Evolutionary conservation across 2,888 invertebrate species (phyloP), one percentile per base, ranked within the genome.

Genomic region (Cephus rjabovi): DNA sequence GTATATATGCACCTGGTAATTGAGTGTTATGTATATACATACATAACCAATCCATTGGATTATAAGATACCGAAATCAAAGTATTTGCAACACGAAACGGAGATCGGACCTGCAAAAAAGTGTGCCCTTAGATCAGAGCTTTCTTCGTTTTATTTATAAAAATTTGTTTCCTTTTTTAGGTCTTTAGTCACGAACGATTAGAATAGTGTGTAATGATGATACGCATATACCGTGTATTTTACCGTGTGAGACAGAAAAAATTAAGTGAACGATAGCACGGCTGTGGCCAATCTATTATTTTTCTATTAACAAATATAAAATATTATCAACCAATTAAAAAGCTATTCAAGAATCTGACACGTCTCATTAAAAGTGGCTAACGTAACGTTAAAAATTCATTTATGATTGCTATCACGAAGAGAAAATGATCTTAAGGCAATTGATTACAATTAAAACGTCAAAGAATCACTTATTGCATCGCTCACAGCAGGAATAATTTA

Each of bases 51-150:
- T 79, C 79, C 81, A 76, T 75, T 75, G 79, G 75, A 85, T 81
- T 77, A 83, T 85, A 83, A 82, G 77, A 77, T 82, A 85, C 74
- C 79, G 79, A 85, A 81, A 85, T 76, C 81, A 85, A 83, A 82
- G 74, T 69, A 81, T 80, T 77, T 75, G 78, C 23, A 80, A 71
- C 77, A 23, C 56, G 56, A 56, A 80, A 81, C 78, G 83, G 56
- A 79, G 78, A 81, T 79, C 74, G 81, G 83, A 79, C 80, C 81
- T 83, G 81, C 73, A 84, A 85, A 80, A 84, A 79, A 81, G 82
- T 84, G 79, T 82, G 40, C 81, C 76, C 83, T 85, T 74, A 82
- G 76, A 71, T 12, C 56, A 76, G 69, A 37, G 40, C 37, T 76
- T 73, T 35, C 23, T 73, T 31, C 35, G 30, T 30, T 15, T 71